These are phyloP conservation scores for Plestiodon gilberti DNA, from an alignment of 2,113 vertebrate species.

Conservation along the genomic window DNA sequence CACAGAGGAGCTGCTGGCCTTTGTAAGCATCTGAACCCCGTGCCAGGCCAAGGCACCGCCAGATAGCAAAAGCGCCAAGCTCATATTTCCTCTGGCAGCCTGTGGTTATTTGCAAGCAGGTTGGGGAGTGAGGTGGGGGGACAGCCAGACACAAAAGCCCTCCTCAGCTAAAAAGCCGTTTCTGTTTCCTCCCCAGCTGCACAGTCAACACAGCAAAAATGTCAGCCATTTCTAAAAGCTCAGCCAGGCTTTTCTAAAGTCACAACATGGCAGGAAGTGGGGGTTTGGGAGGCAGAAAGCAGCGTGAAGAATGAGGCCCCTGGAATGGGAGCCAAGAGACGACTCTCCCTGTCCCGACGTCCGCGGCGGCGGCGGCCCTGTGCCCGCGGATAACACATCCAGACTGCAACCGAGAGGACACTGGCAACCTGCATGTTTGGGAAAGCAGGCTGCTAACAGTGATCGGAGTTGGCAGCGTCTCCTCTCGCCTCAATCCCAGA, in stretches of 20 bases:
- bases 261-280: slow-evolving; percentile 12
- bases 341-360: background rate
- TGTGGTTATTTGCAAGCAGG: slow-evolving; percentile 65
- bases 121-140: slow-evolving; percentile 65
- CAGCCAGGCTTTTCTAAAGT: slow-evolving; percentile 49
- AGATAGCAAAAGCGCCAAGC: slow-evolving; percentile 62
- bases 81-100: slow-evolving; percentile 72
- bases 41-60: slow-evolving; percentile 57
- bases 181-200: slow-evolving; percentile 62
- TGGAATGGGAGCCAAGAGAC: slow-evolving; percentile 2
- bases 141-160: slow-evolving; percentile 70
- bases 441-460: slow-evolving; percentile 59
- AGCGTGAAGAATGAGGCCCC: slow-evolving; percentile 3
- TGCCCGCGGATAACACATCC: slow-evolving; percentile 20
- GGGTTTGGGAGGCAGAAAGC: slow-evolving; percentile 17
- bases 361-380: background rate
- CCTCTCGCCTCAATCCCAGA: slow-evolving; percentile 50
- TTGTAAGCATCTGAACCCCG: slow-evolving; percentile 52
- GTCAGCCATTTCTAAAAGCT: slow-evolving; percentile 66
- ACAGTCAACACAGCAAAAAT: slow-evolving; percentile 61
- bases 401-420: slow-evolving; percentile 49
- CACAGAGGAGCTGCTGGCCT: slow-evolving; percentile 40
- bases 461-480: slow-evolving; percentile 67
- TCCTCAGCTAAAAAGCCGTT: slow-evolving; percentile 62
- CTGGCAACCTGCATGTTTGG: slow-evolving; percentile 48